phyloP scores from a whole-genome alignment of 2,888 invertebrate species.

The Craniophora ligustri region DNA sequence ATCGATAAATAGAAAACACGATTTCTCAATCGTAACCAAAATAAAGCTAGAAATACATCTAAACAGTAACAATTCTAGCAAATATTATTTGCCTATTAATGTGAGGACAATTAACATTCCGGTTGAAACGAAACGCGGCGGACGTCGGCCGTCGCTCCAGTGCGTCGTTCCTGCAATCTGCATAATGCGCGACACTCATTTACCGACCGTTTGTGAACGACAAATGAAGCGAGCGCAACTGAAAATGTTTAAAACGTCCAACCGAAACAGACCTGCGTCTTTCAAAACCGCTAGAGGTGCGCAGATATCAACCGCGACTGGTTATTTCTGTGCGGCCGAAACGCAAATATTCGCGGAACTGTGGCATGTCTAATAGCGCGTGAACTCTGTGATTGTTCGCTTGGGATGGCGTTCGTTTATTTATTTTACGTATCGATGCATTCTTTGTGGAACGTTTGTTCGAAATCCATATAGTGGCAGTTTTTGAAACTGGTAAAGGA shows the following conservation, averaged over 20 bases:
- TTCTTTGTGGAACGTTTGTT: conserved; percentile 50
- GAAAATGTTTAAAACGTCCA: conserved; percentile 68
- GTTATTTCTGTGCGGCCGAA: conserved; percentile 58
- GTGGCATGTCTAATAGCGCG: conserved; percentile 75
- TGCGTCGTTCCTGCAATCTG: conserved; percentile 75
- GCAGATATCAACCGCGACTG: conserved; percentile 51
- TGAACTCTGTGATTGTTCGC: conserved; percentile 75
- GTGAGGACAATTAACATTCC: conserved; percentile 69
- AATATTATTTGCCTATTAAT: conserved; percentile 70
- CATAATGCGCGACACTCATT: conserved; percentile 82
- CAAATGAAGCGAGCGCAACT: conserved; percentile 78
- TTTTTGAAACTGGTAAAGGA: conserved; percentile 15
- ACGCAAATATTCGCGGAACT: conserved; percentile 70
- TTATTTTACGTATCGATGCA: conserved; percentile 66
- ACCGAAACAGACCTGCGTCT: conserved; percentile 54
- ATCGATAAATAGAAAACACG: conserved; percentile 1
- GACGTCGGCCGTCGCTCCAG: conserved; percentile 59
- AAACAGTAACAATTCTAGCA: conserved; percentile 49
- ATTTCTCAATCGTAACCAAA: conserved; percentile 17
- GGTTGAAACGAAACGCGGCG: conserved; percentile 57
- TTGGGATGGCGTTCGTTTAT: conserved; percentile 64
- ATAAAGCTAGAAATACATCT: conserved; percentile 23
- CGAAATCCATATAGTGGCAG: conserved; percentile 32
- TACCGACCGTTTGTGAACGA: conserved; percentile 77
- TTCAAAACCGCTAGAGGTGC: conserved; percentile 36